Evolutionary conservation across 37 sponge, comb jelly and placozoan species (phyloP).

Genomic region (Amphimedon queenslandica): DNA sequence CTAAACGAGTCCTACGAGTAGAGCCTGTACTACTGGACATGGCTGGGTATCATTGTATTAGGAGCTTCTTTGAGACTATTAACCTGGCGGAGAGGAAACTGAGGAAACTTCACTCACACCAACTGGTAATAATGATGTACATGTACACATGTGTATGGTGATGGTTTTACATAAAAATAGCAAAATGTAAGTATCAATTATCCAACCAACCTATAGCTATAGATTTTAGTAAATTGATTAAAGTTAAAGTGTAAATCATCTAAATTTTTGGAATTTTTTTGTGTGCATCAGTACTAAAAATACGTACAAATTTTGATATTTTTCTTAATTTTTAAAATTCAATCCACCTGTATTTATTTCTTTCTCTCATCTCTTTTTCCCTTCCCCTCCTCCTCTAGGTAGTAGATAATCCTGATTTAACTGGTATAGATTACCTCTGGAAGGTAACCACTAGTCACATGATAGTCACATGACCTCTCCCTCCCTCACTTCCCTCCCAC

Average conservation of each 20-base stretch:
- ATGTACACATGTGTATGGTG: no score
- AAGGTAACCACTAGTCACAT: conserved; percentile 38
- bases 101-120: conserved; percentile 26
- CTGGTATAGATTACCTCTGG: conserved; percentile 85
- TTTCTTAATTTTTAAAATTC: no score
- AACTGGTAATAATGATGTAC: conserved; percentile 6
- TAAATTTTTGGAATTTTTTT: no score
- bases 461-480: not conserved
- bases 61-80: conserved; percentile 75
- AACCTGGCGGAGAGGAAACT: conserved; percentile 61
- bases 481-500: not conserved
- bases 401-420: conserved; percentile 67
- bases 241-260: no score
- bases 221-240: no score
- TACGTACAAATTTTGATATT: no score
- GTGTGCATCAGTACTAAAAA: no score
- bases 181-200: no score
- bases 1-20: conserved; percentile 33
- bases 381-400: conserved; percentile 37
- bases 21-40: conserved; percentile 43
- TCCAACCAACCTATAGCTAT: no score
- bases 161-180: no score
- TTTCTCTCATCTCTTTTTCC: not conserved
- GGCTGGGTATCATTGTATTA: conserved; percentile 73
- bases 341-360: not conserved